phyloP scores from a whole-genome alignment of 2,113 vertebrate species.

The Typhlomys cinereus region DNA sequence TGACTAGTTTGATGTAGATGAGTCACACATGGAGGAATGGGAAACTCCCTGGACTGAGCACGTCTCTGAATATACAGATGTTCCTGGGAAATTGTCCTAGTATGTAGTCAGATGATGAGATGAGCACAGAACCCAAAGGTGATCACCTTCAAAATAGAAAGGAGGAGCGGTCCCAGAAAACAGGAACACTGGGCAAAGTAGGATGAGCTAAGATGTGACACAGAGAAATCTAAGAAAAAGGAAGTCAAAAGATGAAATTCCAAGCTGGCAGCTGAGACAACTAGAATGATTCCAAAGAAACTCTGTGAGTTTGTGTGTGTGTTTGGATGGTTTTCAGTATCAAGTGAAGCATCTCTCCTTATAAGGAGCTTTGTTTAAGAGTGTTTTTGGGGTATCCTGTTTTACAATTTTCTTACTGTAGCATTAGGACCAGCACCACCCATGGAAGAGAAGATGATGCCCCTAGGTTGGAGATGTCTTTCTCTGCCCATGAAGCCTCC shows the following conservation, averaged over 20 bases:
- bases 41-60: neutral
- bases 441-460: neutral
- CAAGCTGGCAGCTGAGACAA: slow-evolving; percentile 14
- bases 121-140: neutral
- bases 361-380: neutral
- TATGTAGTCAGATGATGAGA: neutral
- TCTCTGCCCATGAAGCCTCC: neutral
- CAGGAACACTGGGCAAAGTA: neutral
- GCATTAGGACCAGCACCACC: neutral
- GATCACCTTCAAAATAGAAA: neutral
- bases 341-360: neutral
- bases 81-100: neutral
- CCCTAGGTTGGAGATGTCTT: neutral
- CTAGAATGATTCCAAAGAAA: neutral
- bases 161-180: neutral
- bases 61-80: neutral
- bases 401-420: neutral
- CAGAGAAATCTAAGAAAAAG: neutral
- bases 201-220: neutral
- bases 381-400: neutral
- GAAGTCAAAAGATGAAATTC: neutral
- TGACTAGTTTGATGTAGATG: slow-evolving; percentile 24
- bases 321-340: neutral
- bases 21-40: neutral
- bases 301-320: neutral